Base-by-base conservation (phyloP, 2,113 vertebrate species). In the Anas platyrhynchos region DNA sequence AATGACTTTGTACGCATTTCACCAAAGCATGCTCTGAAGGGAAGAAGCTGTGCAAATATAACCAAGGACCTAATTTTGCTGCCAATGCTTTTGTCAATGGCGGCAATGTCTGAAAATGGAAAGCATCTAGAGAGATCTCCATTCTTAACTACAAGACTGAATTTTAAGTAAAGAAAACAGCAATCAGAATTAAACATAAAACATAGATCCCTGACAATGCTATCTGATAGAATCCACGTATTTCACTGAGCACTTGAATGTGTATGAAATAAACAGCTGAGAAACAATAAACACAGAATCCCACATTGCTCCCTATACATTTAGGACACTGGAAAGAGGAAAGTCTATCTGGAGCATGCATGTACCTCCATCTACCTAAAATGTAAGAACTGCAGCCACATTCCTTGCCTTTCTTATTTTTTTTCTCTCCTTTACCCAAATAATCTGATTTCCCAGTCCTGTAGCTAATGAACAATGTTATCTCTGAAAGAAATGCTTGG, bases 1-100 rank as follows among this genome's bases (percentile, higher is more conserved):
- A 83, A 66, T 67, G 38, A 25, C 52, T 96, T 90, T 75, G 74
- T n/a, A 41, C 73, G 91, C 61, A 77, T 89, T 91, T 91, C 65
- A 55, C 66, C 54, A 89, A 59, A 87, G 25, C 14, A 34, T 6
- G 16, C 14, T 86, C 82, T 87, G 77, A 89, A 81, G n/a, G n/a
- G 48, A 91, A 82, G 61, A 80, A 94, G 18, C 61, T 46, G 74
- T n/a, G 41, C 50, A 78, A 84, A 46, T 86, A 86, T n/a, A 81
- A 89, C n/a, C 4, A 27, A 81, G 27, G 66, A 71, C 54, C 46
- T 91, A 78, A 50, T 78, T 41, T 66, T 88, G 41, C 41, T 83
- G 52, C 36, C n/a, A 48, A 54, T 10, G 3, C 44, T 85, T 83
- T 80, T 80, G 44, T 62, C 62, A 73, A 56, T 41, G 14, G 13